Evolutionary conservation across 2,888 invertebrate genomes (phyloP), one percentile per base, ranked within the genome.

Genomic region (Sacculina carcini): DNA sequence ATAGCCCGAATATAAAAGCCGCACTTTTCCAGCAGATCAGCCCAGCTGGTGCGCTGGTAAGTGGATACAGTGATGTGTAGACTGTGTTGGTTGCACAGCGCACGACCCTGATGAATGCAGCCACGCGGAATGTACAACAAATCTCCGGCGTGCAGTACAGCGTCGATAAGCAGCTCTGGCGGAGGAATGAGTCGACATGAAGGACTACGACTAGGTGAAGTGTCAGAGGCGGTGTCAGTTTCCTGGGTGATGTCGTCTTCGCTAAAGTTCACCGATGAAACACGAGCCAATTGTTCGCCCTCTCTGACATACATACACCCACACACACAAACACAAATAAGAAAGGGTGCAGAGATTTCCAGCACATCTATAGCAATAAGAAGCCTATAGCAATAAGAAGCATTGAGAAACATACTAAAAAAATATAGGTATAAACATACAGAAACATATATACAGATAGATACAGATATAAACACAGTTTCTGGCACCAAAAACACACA

Each of bases 61-160:
- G 84, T 78, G 48, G 90, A 92, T 5, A 96, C 67, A 0, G 96
- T 98, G 5, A 96, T 76, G 64, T 98, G 96, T 3, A 96, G 71
- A 2, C 94, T 94, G 67, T 96, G 90, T 28, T 72, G 70, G 32
- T 79, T 76, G 16, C 76, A 73, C 54, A 79, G 71, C 1, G 89
- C 82, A 51, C 73, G 69, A 2, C 79, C 90, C 62, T 67, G 60
- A 38, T 60, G 58, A 32, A 58, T 56, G 40, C 54, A 54, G 58
- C 59, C 61, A 38, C 71, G 72, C 1, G 96, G 96, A 61, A 96
- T 85, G 65, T 96, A 98, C 1, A 98, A 69, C 59, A 94, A 63
- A 64, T 94, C 94, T 1, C 92, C 92, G 5, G 86, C 77, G 62
- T 79, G 72, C 47, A 94, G 65, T 1, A 77, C 72, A 0, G 78